Base-by-base conservation (phyloP, 2,113 vertebrate genomes). In the Cathartes aura region DNA sequence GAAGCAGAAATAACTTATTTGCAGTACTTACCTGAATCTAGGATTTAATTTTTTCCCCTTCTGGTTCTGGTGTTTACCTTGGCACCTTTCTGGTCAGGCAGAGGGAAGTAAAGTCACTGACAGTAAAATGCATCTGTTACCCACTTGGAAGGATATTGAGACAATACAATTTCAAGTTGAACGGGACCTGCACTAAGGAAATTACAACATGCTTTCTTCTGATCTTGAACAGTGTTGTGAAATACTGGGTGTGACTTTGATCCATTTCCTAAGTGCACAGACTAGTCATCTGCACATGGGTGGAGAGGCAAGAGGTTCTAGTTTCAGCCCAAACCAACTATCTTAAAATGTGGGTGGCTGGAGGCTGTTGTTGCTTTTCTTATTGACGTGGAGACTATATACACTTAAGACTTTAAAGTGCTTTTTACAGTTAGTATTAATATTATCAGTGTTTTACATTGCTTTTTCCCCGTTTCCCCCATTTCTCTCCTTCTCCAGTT, bases 171-270 rank as follows among this genome's bases (percentile, higher is more conserved):
- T 72, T 64, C 27, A 53, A 71, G 36, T 34, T 58, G 42, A 81
- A 45, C 0, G 0, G 29, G 26, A 89, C 8, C 18, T 55, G 12
- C 0, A 1, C 12, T 12, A 32, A 70, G 63, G 79, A 59, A 82
- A 48, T 34, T 11, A 3, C 9, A 29, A 12, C 3, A 5, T 75
- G 32, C 10, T 64, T 78, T 22, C 15, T 38, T 34, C 20, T n/a
- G 42, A 73, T 90, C 43, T 76, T 12, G 7, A 30, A 21, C 36
- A 18, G 16, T 71, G 22, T 94, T 91, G 64, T 16, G 80, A 94
- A 95, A 95, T 59, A 55, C 20, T 60, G 36, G 92, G 86, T 75
- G 92, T 87, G 64, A 66, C 82, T 91, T 12, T 19, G 24, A 71
- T 90, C 5, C 6, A 12, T 40, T 90, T 80, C 40, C 23, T 82